Evolutionary conservation across 1,140 invertebrate species (phyloP).

Genomic region (Phortica variegata): DNA sequence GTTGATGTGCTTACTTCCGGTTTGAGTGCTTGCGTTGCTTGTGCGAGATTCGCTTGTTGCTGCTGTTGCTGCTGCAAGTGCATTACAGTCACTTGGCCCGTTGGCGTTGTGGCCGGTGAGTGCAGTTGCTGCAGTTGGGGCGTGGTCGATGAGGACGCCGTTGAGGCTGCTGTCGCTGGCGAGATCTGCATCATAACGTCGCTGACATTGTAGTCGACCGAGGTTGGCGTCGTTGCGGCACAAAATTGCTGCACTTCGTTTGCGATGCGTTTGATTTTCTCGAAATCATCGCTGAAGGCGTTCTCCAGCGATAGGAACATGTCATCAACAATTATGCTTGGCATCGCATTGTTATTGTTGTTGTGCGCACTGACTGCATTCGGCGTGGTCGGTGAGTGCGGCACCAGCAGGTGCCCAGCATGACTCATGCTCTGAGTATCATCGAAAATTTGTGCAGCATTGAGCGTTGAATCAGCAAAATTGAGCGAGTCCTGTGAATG

Average conservation of each 20-base stretch:
- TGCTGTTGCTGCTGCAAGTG: constrained; percentile 16
- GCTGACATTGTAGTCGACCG: constrained; percentile 27
- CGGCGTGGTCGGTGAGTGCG: constrained; percentile 26
- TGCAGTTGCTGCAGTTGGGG: constrained; percentile 18
- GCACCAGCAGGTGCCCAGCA: constrained; percentile 9
- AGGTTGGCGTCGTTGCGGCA: constrained; percentile 40
- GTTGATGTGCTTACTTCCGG: constrained; percentile 44
- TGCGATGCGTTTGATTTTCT: constrained; percentile 72
- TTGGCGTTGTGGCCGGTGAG: constrained; percentile 60
- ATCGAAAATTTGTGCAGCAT: constrained; percentile 48
- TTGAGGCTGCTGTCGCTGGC: constrained; percentile 11
- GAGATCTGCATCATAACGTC: constrained; percentile 51
- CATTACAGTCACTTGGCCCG: constrained; percentile 49
- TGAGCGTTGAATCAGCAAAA: constrained; percentile 50
- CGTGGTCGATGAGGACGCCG: constrained; percentile 1
- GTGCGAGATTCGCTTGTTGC: constrained; percentile 51
- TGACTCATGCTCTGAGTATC: constrained; percentile 36
- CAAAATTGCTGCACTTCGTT: constrained; percentile 74
- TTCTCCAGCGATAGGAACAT: constrained; percentile 70
- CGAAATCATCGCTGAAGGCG: constrained; percentile 70
- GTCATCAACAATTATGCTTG: constrained; percentile 66
- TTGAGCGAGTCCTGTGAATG: constrained; percentile 30
- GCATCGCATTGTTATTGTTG: constrained; percentile 33
- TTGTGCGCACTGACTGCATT: constrained; percentile 26
- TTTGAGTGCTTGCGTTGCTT: constrained; percentile 43